Conservation (phyloP, 53 echinoderm and acorn worm genomes). For the Apostichopus leukothele region DNA sequence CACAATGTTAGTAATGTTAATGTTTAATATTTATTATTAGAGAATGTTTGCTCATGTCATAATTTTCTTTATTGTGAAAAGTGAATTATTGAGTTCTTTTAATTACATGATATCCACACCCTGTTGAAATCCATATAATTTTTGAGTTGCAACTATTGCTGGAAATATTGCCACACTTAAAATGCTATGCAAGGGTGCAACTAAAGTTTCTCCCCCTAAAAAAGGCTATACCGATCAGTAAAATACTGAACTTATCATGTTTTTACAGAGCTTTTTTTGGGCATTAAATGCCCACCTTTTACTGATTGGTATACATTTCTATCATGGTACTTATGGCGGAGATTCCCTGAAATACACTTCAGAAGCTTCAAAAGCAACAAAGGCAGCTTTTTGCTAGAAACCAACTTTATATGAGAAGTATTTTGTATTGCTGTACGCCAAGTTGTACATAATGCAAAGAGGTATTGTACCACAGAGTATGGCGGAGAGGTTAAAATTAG, state of each 20-base stretch:
- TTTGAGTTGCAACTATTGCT: slow-evolving; percentile 44
- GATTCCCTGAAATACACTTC: slow-evolving; percentile 47
- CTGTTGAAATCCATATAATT: neutral
- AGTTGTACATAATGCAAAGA: slow-evolving; percentile 52
- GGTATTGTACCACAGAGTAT: slow-evolving; percentile 35
- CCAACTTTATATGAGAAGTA: slow-evolving; percentile 51
- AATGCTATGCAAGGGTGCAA: slow-evolving; percentile 51
- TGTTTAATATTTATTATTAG: slow-evolving; percentile 52
- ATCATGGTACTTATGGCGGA: slow-evolving; percentile 46
- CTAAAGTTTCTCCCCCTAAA: slow-evolving; percentile 28
- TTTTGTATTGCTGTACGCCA: slow-evolving; percentile 49
- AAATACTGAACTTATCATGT: slow-evolving; percentile 37
- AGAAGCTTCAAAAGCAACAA: slow-evolving; percentile 39
- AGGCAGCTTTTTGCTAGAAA: slow-evolving; percentile 48
- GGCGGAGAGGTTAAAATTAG: slow-evolving; percentile 19
- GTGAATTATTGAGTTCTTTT: neutral
- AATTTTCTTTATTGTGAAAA: slow-evolving; percentile 30
- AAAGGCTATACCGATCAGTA: slow-evolving; percentile 13
- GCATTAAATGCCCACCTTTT: slow-evolving; percentile 52
- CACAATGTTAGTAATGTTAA: slow-evolving; percentile 47
- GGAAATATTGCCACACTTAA: slow-evolving; percentile 35
- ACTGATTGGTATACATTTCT: slow-evolving; percentile 51
- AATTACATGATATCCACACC: neutral
- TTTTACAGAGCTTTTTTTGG: slow-evolving; percentile 46
- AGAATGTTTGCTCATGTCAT: slow-evolving; percentile 42